Base-by-base conservation (phyloP, 2,797 vertebrate species). In the Graptemys geographica region DNA sequence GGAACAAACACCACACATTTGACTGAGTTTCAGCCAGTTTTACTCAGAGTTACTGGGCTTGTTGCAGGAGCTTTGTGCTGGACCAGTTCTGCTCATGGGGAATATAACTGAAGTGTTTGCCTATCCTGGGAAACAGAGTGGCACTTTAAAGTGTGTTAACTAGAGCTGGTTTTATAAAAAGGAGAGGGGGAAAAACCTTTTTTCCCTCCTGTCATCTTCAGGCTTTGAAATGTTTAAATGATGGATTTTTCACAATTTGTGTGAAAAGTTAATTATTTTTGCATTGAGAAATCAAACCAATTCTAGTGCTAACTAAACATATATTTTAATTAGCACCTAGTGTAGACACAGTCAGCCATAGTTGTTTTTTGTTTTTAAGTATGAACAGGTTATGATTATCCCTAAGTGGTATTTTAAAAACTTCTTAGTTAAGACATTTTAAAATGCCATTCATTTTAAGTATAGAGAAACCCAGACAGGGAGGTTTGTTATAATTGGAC, bases 51-150 rank as follows among this genome's bases (percentile, higher is more conserved):
- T 25, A 3, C 3, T 76, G 57, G 31, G 72, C 0, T 69, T 51
- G 4, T 11, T 18, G 3, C 15, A 8, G 1, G 18, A 79, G 56
- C 19, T 0, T 0, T 25, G 72, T 23, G 4, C 56, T 76, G 72
- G 62, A 51, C 16, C 27, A 49, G 0, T 69, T 11, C 72, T 69
- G 28, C 19, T 78, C 9, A 31, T 28, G 56, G 41, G 41, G 80
- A 55, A 6, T 4, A 9, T 27, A 47, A 59, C 4, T 72, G 52
- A 74, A 72, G 49, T 87, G 7, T 49, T 28, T 52, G 78, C 15
- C 49, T 52, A 33, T 52, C 33, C 49, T 79, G 31, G 78, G 49
- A 79, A 52, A 21, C 28, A 11, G 53, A 94, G 79, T 16, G 21
- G 37, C 7, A 33, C 90, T 89, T 93, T 74, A 53, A 74, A 21